Percentiles rank a stretch among this genome's conserved stretches.
These are phyloP conservation scores for Thymelicus lineola DNA, from an alignment of 2,888 invertebrate species.

Conservation along the genomic window DNA sequence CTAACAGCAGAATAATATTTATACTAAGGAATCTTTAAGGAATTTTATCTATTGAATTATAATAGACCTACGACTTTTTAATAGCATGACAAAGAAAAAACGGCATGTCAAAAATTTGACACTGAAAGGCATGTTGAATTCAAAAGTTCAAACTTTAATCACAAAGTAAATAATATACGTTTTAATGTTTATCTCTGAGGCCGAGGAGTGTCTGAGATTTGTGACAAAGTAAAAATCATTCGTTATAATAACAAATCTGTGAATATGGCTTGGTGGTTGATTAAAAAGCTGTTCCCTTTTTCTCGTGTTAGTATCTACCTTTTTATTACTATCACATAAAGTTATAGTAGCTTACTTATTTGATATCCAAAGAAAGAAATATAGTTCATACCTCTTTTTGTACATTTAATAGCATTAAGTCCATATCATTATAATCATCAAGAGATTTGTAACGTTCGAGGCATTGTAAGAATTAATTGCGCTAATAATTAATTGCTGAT, in stretches of 20 bases:
- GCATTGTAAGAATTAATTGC: not conserved
- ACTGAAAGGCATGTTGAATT: not conserved
- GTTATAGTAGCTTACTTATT: too few species aligned
- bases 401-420: too few species aligned
- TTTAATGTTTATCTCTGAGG: not conserved
- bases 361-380: too few species aligned
- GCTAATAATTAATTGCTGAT: too few species aligned
- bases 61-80: conserved; percentile 10
- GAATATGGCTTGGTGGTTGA: conserved; percentile 63
- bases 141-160: not conserved
- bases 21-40: not conserved
- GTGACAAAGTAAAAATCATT: not conserved
- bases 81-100: conserved; percentile 20
- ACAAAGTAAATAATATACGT: too few species aligned
- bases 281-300: conserved; percentile 55
- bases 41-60: not conserved
- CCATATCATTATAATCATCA: too few species aligned
- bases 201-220: not conserved
- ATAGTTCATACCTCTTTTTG: too few species aligned
- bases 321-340: not conserved
- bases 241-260: not conserved
- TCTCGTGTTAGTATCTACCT: conserved; percentile 57
- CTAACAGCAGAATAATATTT: conserved; percentile 25
- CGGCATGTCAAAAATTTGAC: conserved; percentile 29
- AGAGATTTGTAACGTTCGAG: not conserved